phyloP scores from a whole-genome alignment of 2,797 vertebrate genomes.

The Paguma larvata region DNA sequence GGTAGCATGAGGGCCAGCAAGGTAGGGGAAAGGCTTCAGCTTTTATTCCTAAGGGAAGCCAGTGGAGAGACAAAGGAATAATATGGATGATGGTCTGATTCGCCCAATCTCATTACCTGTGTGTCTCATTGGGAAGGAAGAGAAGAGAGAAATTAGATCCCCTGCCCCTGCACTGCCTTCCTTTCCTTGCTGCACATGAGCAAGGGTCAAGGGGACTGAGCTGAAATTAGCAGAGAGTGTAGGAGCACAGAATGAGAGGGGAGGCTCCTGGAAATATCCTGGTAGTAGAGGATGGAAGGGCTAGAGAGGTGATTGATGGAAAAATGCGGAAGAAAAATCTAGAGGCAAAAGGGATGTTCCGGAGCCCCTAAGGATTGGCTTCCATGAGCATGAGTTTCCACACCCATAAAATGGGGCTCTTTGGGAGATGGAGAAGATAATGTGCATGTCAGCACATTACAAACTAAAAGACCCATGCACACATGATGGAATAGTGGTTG shows the following conservation, averaged over 20 bases:
- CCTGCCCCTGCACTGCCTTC: not conserved
- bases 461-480: not conserved
- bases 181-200: not conserved
- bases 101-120: not conserved
- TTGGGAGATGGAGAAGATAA: not conserved
- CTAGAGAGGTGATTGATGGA: not conserved
- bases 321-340: not conserved
- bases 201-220: not conserved
- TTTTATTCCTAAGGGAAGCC: not conserved
- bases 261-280: not conserved
- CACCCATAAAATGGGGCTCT: not conserved
- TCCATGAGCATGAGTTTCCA: not conserved
- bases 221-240: not conserved
- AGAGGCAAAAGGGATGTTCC: not conserved
- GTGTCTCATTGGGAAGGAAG: not conserved
- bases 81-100: no score
- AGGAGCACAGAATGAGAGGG: not conserved
- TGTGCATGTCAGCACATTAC: no score
- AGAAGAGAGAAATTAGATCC: not conserved
- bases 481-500: accelerated
- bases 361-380: not conserved
- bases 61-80: not conserved
- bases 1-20: not conserved
- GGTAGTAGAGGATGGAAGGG: no score
- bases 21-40: not conserved